Evolutionary conservation across 2,888 invertebrate genomes (phyloP).

Genomic region (Oasisia sp.): DNA sequence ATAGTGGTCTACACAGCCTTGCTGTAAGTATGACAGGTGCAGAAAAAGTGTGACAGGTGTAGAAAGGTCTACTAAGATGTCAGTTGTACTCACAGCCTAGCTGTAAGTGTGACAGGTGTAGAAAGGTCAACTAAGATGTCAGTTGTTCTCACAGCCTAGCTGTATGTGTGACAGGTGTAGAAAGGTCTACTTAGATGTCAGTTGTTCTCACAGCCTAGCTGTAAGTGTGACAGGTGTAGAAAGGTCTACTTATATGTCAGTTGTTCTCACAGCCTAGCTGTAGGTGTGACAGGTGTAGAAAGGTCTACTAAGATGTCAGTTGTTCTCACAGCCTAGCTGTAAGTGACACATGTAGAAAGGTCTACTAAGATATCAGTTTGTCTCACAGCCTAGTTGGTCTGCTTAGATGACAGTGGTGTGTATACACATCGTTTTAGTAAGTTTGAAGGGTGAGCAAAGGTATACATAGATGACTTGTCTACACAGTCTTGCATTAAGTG

Average conservation of each 20-base stretch:
- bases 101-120: not conserved
- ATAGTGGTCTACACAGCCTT: slow-evolving; percentile 56
- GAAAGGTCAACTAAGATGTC: not conserved
- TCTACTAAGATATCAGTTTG: not conserved
- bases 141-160: not conserved
- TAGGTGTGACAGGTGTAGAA: not conserved
- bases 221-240: not conserved
- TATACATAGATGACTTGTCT: too few relatives aligned
- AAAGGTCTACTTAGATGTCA: not conserved
- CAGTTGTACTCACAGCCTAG: not conserved
- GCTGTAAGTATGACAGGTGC: too few relatives aligned
- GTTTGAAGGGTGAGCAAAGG: too few relatives aligned
- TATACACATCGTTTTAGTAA: too few relatives aligned
- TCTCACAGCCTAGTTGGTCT: not conserved
- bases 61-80: not conserved
- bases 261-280: not conserved
- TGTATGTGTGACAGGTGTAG: not conserved
- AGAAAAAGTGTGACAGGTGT: not conserved
- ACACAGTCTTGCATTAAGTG: too few relatives aligned
- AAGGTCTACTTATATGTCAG: not conserved
- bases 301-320: not conserved
- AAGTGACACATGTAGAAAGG: not conserved
- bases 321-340: not conserved
- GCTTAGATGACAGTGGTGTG: too few relatives aligned
- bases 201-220: not conserved